Base-by-base conservation (phyloP, 2,797 vertebrate species). In the Adelosebastes latens region DNA sequence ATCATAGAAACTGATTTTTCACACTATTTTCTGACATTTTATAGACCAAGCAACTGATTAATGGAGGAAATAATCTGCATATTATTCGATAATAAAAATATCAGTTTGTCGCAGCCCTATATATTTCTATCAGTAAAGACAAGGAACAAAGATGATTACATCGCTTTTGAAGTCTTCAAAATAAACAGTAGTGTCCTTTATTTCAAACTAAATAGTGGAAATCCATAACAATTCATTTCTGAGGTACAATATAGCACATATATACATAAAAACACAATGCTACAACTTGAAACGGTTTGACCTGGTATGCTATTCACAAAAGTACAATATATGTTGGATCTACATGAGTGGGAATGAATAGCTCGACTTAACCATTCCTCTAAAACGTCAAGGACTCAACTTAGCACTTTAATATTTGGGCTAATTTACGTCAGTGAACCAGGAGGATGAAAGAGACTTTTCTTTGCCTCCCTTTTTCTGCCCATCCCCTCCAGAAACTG, bases 151-250 rank as follows among this genome's bases (percentile, higher is more conserved):
- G 29, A 32, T 18, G 29, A 72, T 6, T 32, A 61, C 49, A 83
- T 75, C 39, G 52, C 22, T 55, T 77, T 52, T 76, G 56, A 87
- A 83, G 61, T 62, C 66, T 71, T 83, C 77, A 89, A 91, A 94
- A 91, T 87, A 91, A 92, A 91, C 85, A 93, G 79, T 59, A 76
- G 63, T 80, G 59, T 89, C 90, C 87, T 95, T 95, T 94, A 95
- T 95, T 95, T 91, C 82, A 92, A 95, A 94, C 87, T 88, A 92
- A 89, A 90, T 77, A 31, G 82, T 88, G 86, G 49, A 92, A 93
- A 84, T 92, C 82, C 82, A 91, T 82, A 88, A 90, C 89, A 93
- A 90, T 81, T 87, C 18, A 81, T 84, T 82, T 89, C n/a, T 86
- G 83, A 93, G 84, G 81, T 93, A 93, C 90, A 94, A 89, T 92